Conservation (phyloP, 2,113 vertebrate species). For the Pygoscelis adeliae region DNA sequence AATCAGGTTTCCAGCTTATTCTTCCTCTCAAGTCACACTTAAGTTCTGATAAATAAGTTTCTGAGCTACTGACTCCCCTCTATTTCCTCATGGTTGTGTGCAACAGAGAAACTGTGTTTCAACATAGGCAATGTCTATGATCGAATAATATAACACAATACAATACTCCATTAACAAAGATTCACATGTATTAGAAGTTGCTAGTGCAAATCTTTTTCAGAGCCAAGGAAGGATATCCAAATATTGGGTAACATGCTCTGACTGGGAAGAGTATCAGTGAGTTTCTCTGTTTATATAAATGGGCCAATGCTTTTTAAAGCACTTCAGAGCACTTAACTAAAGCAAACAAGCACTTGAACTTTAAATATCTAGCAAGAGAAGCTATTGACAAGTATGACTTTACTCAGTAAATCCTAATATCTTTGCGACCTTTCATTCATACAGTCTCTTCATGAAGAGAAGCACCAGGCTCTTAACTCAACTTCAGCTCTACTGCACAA, state of each 20-base stretch:
- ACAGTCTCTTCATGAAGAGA: neutral
- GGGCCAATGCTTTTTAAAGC: slow-evolving; percentile 60
- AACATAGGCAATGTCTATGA: neutral
- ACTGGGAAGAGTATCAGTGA: slow-evolving; percentile 49
- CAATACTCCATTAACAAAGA: neutral
- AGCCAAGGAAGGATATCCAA: slow-evolving; percentile 11
- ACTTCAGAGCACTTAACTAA: slow-evolving; percentile 77
- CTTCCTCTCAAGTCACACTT: neutral
- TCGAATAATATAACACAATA: neutral
- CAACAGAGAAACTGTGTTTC: neutral
- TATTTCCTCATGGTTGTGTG: neutral
- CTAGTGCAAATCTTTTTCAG: neutral
- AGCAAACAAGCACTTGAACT: slow-evolving; percentile 79
- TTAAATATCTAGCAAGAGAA: slow-evolving; percentile 74
- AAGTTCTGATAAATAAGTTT: neutral
- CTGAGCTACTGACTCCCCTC: neutral
- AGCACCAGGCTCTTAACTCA: neutral
- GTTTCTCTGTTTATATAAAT: slow-evolving; percentile 75
- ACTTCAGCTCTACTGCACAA: neutral
- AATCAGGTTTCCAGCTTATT: neutral
- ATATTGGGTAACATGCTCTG: slow-evolving; percentile 7
- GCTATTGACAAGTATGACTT: slow-evolving; percentile 70
- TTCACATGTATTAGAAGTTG: neutral
- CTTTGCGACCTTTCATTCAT: slow-evolving; percentile 27
- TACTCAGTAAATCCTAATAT: slow-evolving; percentile 45